Percentiles rank a stretch among this genome's conserved stretches.
Evolutionary conservation across 64 coral and sea anemone genomes (phyloP).

Genomic region (Montipora foliosa): DNA sequence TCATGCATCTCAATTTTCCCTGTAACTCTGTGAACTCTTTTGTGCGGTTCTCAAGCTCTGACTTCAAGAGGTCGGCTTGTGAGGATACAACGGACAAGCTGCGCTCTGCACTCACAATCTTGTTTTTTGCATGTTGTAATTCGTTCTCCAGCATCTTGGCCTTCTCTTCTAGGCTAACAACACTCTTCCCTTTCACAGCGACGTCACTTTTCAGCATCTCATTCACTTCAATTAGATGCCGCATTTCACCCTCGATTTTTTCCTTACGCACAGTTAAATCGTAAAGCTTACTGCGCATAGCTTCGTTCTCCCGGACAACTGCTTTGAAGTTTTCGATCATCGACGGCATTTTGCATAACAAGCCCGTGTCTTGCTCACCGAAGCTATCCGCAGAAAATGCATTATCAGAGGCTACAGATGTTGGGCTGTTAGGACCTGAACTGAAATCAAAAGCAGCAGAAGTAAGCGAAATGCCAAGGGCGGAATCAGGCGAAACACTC

Average conservation of each 20-base stretch:
- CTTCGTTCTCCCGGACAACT: slow-evolving; percentile 85
- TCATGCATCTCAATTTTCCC: slow-evolving; percentile 75
- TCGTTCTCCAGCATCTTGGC: slow-evolving; percentile 48
- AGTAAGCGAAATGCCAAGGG: slow-evolving; percentile 64
- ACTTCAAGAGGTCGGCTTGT: slow-evolving; percentile 60
- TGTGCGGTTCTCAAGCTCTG: slow-evolving; percentile 58
- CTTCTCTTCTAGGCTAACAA: slow-evolving; percentile 45
- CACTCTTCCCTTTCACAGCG: slow-evolving; percentile 50
- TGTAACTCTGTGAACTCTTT: slow-evolving; percentile 63
- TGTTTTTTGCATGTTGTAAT: slow-evolving; percentile 41
- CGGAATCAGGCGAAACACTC: slow-evolving; percentile 84
- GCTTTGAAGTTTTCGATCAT: slow-evolving; percentile 90
- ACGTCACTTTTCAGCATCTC: slow-evolving; percentile 70
- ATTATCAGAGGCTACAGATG: slow-evolving; percentile 63
- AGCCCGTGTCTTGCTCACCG: slow-evolving; percentile 35
- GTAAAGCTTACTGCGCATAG: slow-evolving; percentile 61
- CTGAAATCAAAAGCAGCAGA: slow-evolving; percentile 69
- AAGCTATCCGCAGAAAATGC: slow-evolving; percentile 25
- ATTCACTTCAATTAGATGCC: slow-evolving; percentile 50
- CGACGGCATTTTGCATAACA: slow-evolving; percentile 87
- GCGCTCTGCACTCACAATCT: slow-evolving; percentile 29
- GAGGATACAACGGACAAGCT: slow-evolving; percentile 27
- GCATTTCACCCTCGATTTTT: slow-evolving; percentile 62
- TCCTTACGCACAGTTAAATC: slow-evolving; percentile 54
- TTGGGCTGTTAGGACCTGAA: slow-evolving; percentile 71